phyloP scores from a whole-genome alignment of 2,888 invertebrate genomes.

The Dolichopus griseipennis region DNA sequence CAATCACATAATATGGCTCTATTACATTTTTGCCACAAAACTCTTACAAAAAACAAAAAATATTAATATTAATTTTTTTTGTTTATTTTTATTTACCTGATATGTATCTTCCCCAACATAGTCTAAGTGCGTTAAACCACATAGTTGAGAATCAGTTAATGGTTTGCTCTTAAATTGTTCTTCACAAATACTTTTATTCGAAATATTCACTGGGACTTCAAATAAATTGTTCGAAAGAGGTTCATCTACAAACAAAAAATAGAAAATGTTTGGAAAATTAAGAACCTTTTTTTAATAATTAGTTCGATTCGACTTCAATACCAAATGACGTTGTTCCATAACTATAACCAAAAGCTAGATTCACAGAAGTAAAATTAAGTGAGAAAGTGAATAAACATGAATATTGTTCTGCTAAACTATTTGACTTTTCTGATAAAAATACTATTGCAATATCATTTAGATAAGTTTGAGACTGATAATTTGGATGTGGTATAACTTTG shows the following conservation, averaged over 20 bases:
- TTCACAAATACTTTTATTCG: neutral
- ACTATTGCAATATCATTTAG: constrained; percentile 14
- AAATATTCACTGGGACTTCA: neutral
- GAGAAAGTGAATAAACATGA: neutral
- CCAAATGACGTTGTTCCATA: neutral
- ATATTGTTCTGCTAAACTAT: neutral
- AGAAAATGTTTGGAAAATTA: too few relatives aligned
- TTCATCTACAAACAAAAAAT: neutral
- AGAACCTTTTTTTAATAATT: too few relatives aligned
- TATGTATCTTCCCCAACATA: neutral
- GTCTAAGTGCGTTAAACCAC: neutral
- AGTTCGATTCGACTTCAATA: neutral
- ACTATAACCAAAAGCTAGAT: neutral
- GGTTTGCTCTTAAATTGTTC: neutral
- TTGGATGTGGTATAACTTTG: constrained; percentile 19
- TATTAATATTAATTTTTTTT: neutral
- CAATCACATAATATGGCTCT: constrained; percentile 17
- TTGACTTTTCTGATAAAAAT: neutral
- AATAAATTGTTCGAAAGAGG: neutral
- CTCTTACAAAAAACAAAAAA: neutral
- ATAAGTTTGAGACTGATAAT: constrained; percentile 12
- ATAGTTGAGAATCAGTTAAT: neutral
- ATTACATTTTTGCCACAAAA: too few relatives aligned
- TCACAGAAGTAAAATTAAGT: neutral
- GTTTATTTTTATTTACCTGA: neutral